Evolutionary conservation across 2,797 vertebrate genomes (phyloP).

Genomic region (Babyrousa celebensis): DNA sequence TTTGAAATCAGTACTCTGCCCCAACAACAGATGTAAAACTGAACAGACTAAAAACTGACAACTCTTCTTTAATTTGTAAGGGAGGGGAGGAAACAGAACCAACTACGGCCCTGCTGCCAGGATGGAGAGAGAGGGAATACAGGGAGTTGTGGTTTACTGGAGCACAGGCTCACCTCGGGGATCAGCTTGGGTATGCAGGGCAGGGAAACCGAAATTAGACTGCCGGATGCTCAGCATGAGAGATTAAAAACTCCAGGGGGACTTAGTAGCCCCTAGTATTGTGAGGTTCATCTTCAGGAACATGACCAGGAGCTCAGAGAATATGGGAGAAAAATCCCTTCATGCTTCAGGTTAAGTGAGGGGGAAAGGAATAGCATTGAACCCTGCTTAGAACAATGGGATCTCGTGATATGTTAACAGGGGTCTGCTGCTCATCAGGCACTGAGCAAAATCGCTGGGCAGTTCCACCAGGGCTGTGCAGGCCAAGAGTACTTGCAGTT

Average conservation of each 20-base stretch:
- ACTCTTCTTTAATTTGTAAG: neutral
- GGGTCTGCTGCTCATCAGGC: neutral
- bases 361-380: neutral
- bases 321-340: neutral
- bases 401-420: neutral
- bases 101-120: neutral
- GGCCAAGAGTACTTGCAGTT: neutral
- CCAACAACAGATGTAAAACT: neutral
- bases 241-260: neutral
- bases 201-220: neutral
- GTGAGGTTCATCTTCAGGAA: neutral
- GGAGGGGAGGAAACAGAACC: neutral
- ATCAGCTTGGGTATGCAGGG: neutral
- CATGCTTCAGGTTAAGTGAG: neutral
- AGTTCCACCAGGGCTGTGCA: neutral
- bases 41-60: neutral
- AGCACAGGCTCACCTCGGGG: neutral
- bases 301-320: neutral
- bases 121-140: neutral
- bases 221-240: too few relatives aligned
- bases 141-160: neutral
- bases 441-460: neutral
- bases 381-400: neutral
- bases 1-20: neutral
- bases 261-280: neutral